Evolutionary conservation across 2,113 vertebrate species (phyloP).

Genomic region (Callaeas wilsoni): DNA sequence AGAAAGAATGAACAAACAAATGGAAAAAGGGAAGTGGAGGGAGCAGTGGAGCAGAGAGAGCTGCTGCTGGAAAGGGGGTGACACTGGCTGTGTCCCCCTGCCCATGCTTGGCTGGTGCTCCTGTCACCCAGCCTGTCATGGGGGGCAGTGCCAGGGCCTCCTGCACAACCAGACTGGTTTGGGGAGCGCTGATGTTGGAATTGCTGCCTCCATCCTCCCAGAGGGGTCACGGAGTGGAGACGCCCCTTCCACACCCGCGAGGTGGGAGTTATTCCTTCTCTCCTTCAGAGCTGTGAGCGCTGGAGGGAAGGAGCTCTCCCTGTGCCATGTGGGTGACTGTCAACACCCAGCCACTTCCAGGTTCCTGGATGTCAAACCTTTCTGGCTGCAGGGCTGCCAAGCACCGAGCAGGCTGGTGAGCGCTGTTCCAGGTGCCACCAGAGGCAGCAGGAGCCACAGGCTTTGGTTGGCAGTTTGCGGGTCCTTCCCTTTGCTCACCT

Average conservation of each 20-base stretch:
- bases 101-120: not conserved
- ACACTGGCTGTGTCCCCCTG: not conserved
- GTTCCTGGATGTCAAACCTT: not conserved
- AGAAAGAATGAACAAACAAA: constrained; percentile 46
- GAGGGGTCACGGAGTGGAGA: not conserved
- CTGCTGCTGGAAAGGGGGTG: not conserved
- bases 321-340: not conserved
- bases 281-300: not conserved
- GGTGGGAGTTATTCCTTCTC: not conserved
- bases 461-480: not conserved
- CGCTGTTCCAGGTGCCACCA: not conserved
- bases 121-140: not conserved
- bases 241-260: not conserved
- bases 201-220: not conserved
- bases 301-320: not conserved
- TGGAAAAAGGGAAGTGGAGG: not conserved
- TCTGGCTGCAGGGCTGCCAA: not conserved
- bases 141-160: not conserved
- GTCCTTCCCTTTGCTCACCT: accelerated
- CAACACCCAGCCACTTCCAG: not conserved
- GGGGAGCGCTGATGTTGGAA: not conserved
- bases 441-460: accelerated
- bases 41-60: not conserved
- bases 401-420: not conserved
- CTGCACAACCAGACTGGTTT: not conserved